phyloP scores from a whole-genome alignment of 2,113 vertebrate species.

The Pao palembangensis region DNA sequence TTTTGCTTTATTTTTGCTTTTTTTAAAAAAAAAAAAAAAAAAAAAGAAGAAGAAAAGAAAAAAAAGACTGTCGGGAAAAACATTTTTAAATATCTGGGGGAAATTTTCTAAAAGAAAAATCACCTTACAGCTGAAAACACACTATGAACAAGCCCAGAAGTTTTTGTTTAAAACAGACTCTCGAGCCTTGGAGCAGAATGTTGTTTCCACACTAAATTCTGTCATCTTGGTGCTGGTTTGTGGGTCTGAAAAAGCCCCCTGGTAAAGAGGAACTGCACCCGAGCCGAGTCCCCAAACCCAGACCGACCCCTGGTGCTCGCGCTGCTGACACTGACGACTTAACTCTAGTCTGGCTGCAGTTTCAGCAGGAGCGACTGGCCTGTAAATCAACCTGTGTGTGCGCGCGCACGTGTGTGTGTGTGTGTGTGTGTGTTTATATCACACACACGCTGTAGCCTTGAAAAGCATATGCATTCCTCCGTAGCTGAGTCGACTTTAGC shows the following conservation, averaged over 20 bases:
- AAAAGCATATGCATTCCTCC: conserved; percentile 92
- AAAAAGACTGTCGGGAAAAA: conserved; percentile 33
- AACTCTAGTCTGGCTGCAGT: conserved; percentile 80
- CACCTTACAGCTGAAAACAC: conserved; percentile 36
- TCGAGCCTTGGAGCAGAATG: conserved; percentile 46
- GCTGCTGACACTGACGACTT: conserved; percentile 74
- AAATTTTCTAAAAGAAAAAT: conserved; percentile 48
- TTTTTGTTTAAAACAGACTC: conserved; percentile 66
- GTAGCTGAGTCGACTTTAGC: conserved; percentile 60
- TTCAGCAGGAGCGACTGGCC: conserved; percentile 90
- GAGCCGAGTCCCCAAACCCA: conserved; percentile 38
- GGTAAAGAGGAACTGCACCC: conserved; percentile 63
- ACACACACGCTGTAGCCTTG: conserved; percentile 77
- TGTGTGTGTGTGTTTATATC: conserved; percentile 57
- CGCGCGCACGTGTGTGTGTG: conserved; percentile 49
- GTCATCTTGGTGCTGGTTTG: conserved; percentile 81
- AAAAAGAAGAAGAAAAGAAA: too few relatives aligned
- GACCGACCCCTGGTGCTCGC: conserved; percentile 78
- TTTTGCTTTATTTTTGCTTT: conserved; percentile 75
- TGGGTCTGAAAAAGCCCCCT: conserved; percentile 46
- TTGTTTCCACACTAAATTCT: conserved; percentile 31
- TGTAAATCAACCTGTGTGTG: conserved; percentile 38
- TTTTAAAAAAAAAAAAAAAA: conserved; percentile 62
- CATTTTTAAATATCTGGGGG: conserved; percentile 56
- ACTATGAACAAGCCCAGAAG: conserved; percentile 79